Evolutionary conservation across 2,113 vertebrate species (phyloP), one percentile per base, ranked within the genome.

Genomic region (Pandion haliaetus): DNA sequence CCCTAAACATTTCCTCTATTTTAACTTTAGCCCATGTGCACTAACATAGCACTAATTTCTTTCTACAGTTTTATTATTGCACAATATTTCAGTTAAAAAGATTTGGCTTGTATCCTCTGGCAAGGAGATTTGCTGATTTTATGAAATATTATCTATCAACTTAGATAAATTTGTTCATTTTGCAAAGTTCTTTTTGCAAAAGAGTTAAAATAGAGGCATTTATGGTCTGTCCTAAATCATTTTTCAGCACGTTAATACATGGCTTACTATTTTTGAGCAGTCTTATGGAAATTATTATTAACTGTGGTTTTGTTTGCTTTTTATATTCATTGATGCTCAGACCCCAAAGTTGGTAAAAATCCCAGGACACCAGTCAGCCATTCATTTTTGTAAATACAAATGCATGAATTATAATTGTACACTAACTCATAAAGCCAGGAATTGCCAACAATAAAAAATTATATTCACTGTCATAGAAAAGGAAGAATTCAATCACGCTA

Each of bases 91-190:
- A 88, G 92, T 94, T 93, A 19, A 92, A 96, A 91, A 71, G 23
- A 92, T 89, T 93, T 93, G 92, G 83, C 92, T 92, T 93, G 40
- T 80, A 96, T 91, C 82, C 89, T 89, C 70, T 94, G 93, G 86
- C 86, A 92, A 93, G 67, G 55, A 87, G 63, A 94, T 93, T 83
- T 92, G 79, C 78, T 90, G 81, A 76, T 92, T 96, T 96, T 94
- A 88, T 98, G 95, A 96, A 97, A 96, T 93, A 97, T 95, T 96
- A 94, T 95, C 88, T 62, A 85, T 97, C 91, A 93, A 62, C 66
- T 95, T 92, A 62, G 70, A 97, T 96, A 95, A 91, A 94, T 86
- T 61, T 90, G 42, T 93, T 93, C 81, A 95, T 97, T 96, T 85
- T 94, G 34, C 81, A 96, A 92, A 83, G 82, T 88, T 92, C 63